Evolutionary conservation across 2,113 vertebrate species (phyloP).

Genomic region (Chloroceryle aenea): DNA sequence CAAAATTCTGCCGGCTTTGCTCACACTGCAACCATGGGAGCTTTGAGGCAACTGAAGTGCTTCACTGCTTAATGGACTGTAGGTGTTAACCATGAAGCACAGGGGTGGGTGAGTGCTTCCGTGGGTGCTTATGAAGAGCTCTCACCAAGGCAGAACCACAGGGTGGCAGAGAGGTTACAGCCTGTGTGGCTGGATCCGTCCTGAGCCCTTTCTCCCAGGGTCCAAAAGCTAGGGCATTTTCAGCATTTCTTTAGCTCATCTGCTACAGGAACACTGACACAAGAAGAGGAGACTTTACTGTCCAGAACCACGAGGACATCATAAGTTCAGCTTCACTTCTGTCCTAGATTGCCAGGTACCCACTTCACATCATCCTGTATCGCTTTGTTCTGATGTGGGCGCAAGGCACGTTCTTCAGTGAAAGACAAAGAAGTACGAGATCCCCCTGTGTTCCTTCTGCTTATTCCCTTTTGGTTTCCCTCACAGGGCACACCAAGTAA

Average conservation of each 20-base stretch:
- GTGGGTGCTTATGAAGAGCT: neutral
- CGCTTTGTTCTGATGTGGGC: neutral
- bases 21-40: neutral
- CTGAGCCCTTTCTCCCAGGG: neutral
- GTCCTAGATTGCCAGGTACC: neutral
- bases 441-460: neutral
- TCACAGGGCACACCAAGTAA: neutral
- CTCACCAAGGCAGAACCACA: neutral
- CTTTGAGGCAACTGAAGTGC: neutral
- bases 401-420: neutral
- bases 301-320: accelerated
- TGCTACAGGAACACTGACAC: neutral
- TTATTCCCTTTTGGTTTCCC: neutral
- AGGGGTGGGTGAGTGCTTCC: neutral
- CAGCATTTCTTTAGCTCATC: neutral
- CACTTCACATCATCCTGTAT: neutral
- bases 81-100: neutral
- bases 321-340: neutral
- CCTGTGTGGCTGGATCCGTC: neutral
- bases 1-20: neutral
- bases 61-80: neutral
- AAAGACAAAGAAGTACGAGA: neutral
- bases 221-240: neutral
- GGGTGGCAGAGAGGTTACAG: neutral
- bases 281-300: neutral